Evolutionary conservation across 1,140 invertebrate genomes (phyloP), one percentile per base, ranked within the genome.

Genomic region (Formica exsecta): DNA sequence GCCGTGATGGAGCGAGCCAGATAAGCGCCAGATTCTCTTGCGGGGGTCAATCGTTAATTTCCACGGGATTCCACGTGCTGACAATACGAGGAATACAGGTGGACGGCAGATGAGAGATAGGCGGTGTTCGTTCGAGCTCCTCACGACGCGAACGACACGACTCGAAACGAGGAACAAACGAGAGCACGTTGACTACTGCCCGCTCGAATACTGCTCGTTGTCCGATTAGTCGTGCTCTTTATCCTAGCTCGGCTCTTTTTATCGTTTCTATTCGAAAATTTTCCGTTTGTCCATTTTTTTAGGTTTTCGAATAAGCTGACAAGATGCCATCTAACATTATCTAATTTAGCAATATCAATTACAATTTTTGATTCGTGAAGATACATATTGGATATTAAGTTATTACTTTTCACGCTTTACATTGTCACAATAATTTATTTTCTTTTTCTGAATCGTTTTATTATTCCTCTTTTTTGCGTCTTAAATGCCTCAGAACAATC

Each of bases 31-130:
- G 88, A 65, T 74, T 84, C 83, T 88, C 65, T 89, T 77, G 87
- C 87, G 86, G 88, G 91, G 87, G 76, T 91, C 88, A 93, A 92
- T 93, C 92, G 91, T 94, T 94, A 94, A 94, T 94, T 94, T 94
- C 90, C 90, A 90, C 84, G 86, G 91, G 92, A 94, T 94, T 93
- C 89, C 90, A 89, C 89, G 81, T 88, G 83, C 89, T 93, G 92
- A 92, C 93, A 92, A 92, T 93, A 93, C 92, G 91, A 91, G 92
- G 93, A 95, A 94, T 91, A 94, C 94, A 95, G 94, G 94, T 95
- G 94, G 91, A 93, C 89, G 91, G 90, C 90, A 93, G 93, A 94
- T 94, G 92, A 89, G 89, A 93, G 94, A 94, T 94, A 94, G 74
- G 74, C 80, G 80, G 87, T 65, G 74, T 79, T 84, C 85, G 80